Percentiles rank a stretch among this genome's conserved stretches.
These are phyloP conservation scores for Bruchidius siliquastri DNA, from an alignment of 2,888 invertebrate genomes.

Conservation along the genomic window DNA sequence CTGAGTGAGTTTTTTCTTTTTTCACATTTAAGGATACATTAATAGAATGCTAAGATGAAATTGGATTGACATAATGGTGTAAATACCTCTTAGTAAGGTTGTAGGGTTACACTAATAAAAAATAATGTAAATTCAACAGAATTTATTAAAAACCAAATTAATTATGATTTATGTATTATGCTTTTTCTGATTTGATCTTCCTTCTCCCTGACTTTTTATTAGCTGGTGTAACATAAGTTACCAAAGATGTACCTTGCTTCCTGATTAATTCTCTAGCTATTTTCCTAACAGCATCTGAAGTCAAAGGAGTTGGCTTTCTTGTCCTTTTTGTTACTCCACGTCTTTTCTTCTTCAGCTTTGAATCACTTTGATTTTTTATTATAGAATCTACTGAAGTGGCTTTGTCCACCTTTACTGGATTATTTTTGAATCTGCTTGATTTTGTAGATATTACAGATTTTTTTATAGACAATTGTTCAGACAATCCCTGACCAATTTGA, in stretches of 20 bases:
- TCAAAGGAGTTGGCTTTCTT: constrained; percentile 15
- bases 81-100: too few species aligned
- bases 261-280: constrained; percentile 27
- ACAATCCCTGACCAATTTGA: not conserved
- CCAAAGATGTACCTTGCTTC: constrained; percentile 21
- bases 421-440: not conserved
- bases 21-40: too few species aligned
- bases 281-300: constrained; percentile 20
- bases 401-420: constrained; percentile 2
- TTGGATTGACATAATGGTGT: too few species aligned
- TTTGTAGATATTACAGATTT: constrained; percentile 2
- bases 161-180: not conserved
- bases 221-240: constrained; percentile 11
- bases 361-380: constrained; percentile 10
- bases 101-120: too few species aligned
- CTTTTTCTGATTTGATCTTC: not conserved
- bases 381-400: constrained; percentile 5
- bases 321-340: constrained; percentile 10
- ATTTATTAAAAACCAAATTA: not conserved
- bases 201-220: constrained; percentile 13
- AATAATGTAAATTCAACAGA: not conserved
- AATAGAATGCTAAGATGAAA: too few species aligned
- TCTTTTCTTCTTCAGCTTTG: constrained; percentile 8
- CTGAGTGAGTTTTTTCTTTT: too few species aligned
- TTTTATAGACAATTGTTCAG: not conserved